phyloP scores from a whole-genome alignment of 2,888 invertebrate species.

The Hyposoter dolosus region DNA sequence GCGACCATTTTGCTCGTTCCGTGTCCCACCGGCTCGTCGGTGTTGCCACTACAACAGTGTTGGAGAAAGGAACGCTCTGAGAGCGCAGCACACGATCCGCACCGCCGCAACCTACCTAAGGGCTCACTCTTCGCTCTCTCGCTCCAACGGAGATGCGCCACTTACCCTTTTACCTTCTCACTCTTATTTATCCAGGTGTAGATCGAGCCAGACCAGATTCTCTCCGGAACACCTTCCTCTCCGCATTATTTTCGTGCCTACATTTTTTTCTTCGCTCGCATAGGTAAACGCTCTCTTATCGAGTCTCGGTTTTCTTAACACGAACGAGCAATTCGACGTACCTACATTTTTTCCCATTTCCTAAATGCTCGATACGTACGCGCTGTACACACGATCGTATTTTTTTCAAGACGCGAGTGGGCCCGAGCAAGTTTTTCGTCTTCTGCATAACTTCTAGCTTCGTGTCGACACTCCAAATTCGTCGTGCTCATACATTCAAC shows the following conservation, averaged over 20 bases:
- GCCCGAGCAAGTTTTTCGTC: not conserved
- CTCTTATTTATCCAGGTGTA: constrained; percentile 24
- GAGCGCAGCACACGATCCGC: not conserved
- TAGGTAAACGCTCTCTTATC: not conserved
- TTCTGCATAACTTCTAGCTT: not conserved
- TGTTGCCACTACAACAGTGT: constrained; percentile 15
- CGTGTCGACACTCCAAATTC: not conserved
- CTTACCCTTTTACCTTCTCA: not conserved
- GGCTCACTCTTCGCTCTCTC: constrained; percentile 6
- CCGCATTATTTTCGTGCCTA: not conserved
- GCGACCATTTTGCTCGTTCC: constrained; percentile 54
- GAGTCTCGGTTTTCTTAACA: not conserved
- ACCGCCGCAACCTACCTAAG: constrained; percentile 4
- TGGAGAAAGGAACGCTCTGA: not conserved
- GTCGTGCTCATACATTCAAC: not conserved
- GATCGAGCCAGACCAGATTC: not conserved
- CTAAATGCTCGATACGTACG: not conserved
- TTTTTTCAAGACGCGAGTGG: not conserved
- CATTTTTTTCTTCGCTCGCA: not conserved
- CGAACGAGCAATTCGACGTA: not conserved
- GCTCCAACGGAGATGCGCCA: not conserved
- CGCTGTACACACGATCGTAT: not conserved
- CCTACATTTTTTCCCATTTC: not conserved
- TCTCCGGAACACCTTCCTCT: not conserved
- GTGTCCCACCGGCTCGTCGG: not conserved